Evolutionary conservation across 2,888 invertebrate genomes (phyloP).

Genomic region (Ephialtes manifestator): DNA sequence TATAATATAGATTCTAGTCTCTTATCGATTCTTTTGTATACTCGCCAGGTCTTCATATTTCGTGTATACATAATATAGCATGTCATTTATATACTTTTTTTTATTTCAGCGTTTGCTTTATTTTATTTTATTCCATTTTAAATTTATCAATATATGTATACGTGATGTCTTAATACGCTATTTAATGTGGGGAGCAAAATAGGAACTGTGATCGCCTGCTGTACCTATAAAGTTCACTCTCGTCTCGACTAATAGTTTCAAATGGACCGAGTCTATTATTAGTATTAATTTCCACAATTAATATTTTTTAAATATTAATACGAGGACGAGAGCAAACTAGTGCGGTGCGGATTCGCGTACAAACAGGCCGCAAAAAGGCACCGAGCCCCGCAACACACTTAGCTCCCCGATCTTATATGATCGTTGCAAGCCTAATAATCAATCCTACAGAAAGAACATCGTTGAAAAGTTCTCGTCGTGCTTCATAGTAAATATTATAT

Average conservation of each 20-base stretch:
- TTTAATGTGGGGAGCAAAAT: constrained; percentile 78
- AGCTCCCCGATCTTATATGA: constrained; percentile 73
- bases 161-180: constrained; percentile 62
- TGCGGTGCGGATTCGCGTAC: constrained; percentile 75
- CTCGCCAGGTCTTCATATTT: constrained; percentile 60
- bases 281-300: constrained; percentile 10
- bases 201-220: constrained; percentile 84
- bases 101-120: constrained; percentile 53
- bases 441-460: constrained; percentile 29
- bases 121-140: constrained; percentile 43
- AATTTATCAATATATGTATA: constrained; percentile 47
- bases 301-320: not conserved
- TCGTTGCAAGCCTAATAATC: constrained; percentile 59
- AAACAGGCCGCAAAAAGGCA: constrained; percentile 84
- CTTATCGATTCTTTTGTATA: constrained; percentile 58
- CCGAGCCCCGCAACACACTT: constrained; percentile 81
- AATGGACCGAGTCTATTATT: constrained; percentile 7
- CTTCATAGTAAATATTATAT: constrained; percentile 28
- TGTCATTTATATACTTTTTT: constrained; percentile 63
- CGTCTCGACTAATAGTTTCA: constrained; percentile 44
- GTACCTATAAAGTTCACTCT: constrained; percentile 73
- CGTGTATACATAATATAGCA: constrained; percentile 52
- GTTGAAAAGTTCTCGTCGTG: constrained; percentile 33
- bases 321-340: constrained; percentile 55
- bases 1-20: constrained; percentile 55